phyloP scores from a whole-genome alignment of 2,797 vertebrate species.

The Takifugu ocellatus region DNA sequence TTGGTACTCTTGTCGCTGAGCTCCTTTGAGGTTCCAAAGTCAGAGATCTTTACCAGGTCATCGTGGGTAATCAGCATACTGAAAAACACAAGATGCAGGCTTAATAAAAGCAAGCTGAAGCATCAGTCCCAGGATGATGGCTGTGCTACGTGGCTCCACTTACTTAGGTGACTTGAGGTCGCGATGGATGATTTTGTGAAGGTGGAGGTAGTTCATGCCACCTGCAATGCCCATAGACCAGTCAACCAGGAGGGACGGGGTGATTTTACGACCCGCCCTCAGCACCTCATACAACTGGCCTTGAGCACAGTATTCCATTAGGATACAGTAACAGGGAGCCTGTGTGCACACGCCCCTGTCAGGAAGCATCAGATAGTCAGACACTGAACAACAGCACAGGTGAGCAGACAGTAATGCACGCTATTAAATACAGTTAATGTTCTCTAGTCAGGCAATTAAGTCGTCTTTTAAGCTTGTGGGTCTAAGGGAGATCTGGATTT shows the following conservation, averaged over 20 bases:
- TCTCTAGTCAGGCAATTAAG: too few relatives aligned
- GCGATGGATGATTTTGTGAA: slow-evolving; percentile 98
- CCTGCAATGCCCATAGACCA: slow-evolving; percentile 98
- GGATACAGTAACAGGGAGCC: slow-evolving; percentile 96
- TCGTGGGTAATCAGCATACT: slow-evolving; percentile 98
- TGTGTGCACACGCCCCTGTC: slow-evolving; percentile 94
- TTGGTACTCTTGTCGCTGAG: slow-evolving; percentile 97
- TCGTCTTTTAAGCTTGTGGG: too few relatives aligned
- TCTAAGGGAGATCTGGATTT: background rate
- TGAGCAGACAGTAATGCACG: background rate
- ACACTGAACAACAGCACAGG: too few relatives aligned
- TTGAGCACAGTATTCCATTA: slow-evolving; percentile 99
- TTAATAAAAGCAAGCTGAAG: background rate
- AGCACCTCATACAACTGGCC: slow-evolving; percentile 96
- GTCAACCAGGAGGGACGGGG: slow-evolving; percentile 90
- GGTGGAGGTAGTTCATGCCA: slow-evolving; percentile 98
- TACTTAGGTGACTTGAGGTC: slow-evolving; percentile 98
- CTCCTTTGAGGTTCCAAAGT: slow-evolving; percentile 96
- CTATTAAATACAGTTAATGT: too few relatives aligned
- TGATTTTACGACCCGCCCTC: slow-evolving; percentile 90
- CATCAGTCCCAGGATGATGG: too few relatives aligned
- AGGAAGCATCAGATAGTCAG: slow-evolving; percentile 12
- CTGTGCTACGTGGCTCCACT: slow-evolving; percentile 33
- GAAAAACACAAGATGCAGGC: slow-evolving; percentile 10
- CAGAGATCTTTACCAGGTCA: slow-evolving; percentile 96